Evolutionary conservation across 2,888 invertebrate species (phyloP).

Genomic region (Leptura quadrifasciata): DNA sequence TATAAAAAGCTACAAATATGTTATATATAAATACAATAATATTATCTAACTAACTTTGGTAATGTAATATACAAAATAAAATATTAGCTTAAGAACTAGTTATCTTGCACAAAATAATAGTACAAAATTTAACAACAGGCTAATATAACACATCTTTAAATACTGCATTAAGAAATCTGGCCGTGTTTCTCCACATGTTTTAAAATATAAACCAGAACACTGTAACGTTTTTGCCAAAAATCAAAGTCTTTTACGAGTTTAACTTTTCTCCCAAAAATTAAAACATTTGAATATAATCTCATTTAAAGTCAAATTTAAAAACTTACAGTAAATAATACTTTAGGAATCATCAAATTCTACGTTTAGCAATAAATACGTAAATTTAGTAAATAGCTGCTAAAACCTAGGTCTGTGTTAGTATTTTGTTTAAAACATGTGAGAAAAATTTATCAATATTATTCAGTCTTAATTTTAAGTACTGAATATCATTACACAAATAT

Average conservation of each 20-base stretch:
- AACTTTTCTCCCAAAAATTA: too few species aligned
- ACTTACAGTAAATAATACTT: too few species aligned
- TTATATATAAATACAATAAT: slow-evolving; percentile 59
- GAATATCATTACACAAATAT: slow-evolving; percentile 48
- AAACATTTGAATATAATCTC: too few species aligned
- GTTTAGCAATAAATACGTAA: too few species aligned
- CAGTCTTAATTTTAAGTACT: slow-evolving; percentile 57
- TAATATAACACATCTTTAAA: slow-evolving; percentile 40
- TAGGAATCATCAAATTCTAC: too few species aligned
- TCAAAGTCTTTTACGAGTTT: background rate
- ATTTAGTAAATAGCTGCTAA: too few species aligned
- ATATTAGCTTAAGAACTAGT: slow-evolving; percentile 38
- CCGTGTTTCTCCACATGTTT: slow-evolving; percentile 33
- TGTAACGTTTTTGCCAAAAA: background rate
- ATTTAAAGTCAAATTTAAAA: too few species aligned
- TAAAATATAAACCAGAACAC: slow-evolving; percentile 1
- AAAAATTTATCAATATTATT: slow-evolving; percentile 4
- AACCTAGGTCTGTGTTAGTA: background rate
- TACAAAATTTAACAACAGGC: slow-evolving; percentile 47
- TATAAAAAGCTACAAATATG: slow-evolving; percentile 65
- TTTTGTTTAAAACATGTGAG: background rate
- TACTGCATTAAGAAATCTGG: slow-evolving; percentile 41
- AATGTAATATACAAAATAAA: slow-evolving; percentile 56
- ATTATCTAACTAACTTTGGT: slow-evolving; percentile 62
- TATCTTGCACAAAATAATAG: slow-evolving; percentile 49